Conservation (phyloP, 2,113 vertebrate species). For the Megaleporinus macrocephalus region DNA sequence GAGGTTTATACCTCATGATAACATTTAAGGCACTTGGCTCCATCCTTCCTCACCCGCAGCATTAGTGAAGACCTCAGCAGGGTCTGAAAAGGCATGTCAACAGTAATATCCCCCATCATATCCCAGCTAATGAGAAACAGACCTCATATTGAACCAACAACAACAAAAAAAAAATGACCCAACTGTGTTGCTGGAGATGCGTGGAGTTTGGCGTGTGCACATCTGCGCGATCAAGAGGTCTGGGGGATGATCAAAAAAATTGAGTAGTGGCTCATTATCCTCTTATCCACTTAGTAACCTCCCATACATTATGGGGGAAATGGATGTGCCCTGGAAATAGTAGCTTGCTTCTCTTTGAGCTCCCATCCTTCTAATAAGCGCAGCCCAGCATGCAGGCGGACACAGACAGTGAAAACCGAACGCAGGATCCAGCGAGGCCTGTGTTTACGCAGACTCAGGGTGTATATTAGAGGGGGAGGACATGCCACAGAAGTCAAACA, state of each 20-base stretch:
- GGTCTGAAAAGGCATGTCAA: conserved; percentile 16
- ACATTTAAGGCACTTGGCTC: conserved; percentile 7
- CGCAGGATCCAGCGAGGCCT: neutral
- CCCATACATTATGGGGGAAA: conserved; percentile 28
- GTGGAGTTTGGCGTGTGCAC: neutral
- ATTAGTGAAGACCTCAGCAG: conserved; percentile 16
- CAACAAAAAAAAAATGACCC: conserved; percentile 3
- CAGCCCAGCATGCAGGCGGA: neutral
- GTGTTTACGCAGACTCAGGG: conserved; percentile 36
- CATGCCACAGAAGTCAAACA: conserved; percentile 17
- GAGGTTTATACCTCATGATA: neutral
- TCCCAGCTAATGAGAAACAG: conserved; percentile 27
- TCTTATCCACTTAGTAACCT: conserved; percentile 51
- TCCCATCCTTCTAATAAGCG: conserved; percentile 18
- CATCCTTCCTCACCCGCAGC: neutral
- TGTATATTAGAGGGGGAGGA: conserved; percentile 32
- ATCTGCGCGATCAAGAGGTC: conserved; percentile 7
- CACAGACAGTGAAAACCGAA: conserved; percentile 10
- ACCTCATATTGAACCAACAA: neutral
- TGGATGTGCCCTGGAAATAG: conserved; percentile 46
- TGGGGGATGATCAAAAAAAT: conserved; percentile 14
- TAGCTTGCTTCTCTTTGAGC: conserved; percentile 18
- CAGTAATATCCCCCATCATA: conserved; percentile 13
- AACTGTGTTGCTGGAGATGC: conserved; percentile 9
- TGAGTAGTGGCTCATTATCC: conserved; percentile 46